phyloP scores from a whole-genome alignment of 2,888 invertebrate species.

The Drosophila fulvimacula region DNA sequence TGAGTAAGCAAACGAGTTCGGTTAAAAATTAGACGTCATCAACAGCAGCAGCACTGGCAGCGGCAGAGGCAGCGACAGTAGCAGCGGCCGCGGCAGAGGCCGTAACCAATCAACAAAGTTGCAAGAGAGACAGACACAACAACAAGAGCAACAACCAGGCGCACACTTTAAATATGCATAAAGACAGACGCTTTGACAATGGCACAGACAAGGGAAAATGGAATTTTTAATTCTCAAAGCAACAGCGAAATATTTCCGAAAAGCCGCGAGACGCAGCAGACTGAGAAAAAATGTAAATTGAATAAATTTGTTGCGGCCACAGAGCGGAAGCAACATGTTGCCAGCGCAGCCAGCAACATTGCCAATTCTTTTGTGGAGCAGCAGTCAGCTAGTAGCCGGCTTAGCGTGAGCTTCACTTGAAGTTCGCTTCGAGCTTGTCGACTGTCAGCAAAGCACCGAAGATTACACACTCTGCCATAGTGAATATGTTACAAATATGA shows the following conservation, averaged over 20 bases:
- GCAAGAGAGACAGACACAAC: constrained; percentile 27
- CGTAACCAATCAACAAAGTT: constrained; percentile 36
- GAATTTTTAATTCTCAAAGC: constrained; percentile 57
- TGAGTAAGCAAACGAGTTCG: constrained; percentile 81
- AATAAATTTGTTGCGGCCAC: constrained; percentile 32
- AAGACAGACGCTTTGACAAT: constrained; percentile 34
- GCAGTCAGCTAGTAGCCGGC: constrained; percentile 40
- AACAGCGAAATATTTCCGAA: constrained; percentile 49
- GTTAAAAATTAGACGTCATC: constrained; percentile 77
- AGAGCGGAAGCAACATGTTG: constrained; percentile 71
- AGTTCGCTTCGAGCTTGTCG: constrained; percentile 59
- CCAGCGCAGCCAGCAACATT: constrained; percentile 49
- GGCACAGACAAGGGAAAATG: constrained; percentile 10
- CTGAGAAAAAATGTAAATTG: constrained; percentile 26
- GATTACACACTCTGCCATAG: constrained; percentile 15
- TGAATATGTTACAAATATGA: background rate
- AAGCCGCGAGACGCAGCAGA: constrained; percentile 28
- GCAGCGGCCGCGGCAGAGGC: constrained; percentile 21
- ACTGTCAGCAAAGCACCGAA: constrained; percentile 9
- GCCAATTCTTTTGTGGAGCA: constrained; percentile 36
- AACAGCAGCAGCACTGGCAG: constrained; percentile 53
- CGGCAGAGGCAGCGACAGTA: constrained; percentile 28
- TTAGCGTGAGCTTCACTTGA: constrained; percentile 41
- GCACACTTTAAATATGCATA: constrained; percentile 38
- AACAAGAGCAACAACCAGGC: constrained; percentile 1